A percentile compares a stretch with the other conserved stretches of the same genome.
Evolutionary conservation across 2,888 invertebrate genomes (phyloP).

Genomic region (Melinopterus prodromus): DNA sequence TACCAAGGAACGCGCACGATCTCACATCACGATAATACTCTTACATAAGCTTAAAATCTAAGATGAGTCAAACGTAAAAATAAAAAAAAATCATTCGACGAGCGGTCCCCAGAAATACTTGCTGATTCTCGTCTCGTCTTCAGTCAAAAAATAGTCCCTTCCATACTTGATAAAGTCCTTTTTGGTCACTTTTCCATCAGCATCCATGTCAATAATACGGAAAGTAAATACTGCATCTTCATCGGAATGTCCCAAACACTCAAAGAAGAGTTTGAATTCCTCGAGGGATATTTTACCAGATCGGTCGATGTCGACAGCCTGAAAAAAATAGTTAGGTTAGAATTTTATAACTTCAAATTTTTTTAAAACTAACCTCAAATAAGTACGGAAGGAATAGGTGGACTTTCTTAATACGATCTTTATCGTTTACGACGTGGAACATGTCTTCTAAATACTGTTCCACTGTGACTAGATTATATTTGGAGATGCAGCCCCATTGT

Average conservation of each 20-base stretch:
- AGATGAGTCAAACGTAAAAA: constrained; percentile 6
- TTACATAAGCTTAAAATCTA: background rate
- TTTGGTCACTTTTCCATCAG: constrained; percentile 77
- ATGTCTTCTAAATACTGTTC: constrained; percentile 85
- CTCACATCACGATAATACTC: background rate
- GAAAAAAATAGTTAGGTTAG: constrained; percentile 43
- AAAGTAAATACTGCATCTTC: constrained; percentile 82
- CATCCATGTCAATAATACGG: constrained; percentile 79
- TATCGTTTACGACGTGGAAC: constrained; percentile 82
- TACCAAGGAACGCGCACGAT: background rate
- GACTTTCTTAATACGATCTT: constrained; percentile 75
- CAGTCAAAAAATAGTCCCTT: constrained; percentile 80
- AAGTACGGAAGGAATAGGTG: constrained; percentile 82
- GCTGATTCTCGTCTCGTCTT: constrained; percentile 78
- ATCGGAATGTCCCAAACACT: constrained; percentile 77
- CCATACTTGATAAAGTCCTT: constrained; percentile 85
- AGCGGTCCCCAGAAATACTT: constrained; percentile 90
- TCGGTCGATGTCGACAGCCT: constrained; percentile 85
- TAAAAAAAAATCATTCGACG: constrained; percentile 58
- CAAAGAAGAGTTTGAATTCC: constrained; percentile 84
- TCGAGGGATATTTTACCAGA: constrained; percentile 80
- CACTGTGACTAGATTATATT: constrained; percentile 82
- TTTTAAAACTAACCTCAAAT: constrained; percentile 70
- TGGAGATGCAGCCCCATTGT: constrained; percentile 83
- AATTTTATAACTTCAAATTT: background rate